Evolutionary conservation across 2,797 vertebrate species (phyloP).

Genomic region (Galagoides demidoff): DNA sequence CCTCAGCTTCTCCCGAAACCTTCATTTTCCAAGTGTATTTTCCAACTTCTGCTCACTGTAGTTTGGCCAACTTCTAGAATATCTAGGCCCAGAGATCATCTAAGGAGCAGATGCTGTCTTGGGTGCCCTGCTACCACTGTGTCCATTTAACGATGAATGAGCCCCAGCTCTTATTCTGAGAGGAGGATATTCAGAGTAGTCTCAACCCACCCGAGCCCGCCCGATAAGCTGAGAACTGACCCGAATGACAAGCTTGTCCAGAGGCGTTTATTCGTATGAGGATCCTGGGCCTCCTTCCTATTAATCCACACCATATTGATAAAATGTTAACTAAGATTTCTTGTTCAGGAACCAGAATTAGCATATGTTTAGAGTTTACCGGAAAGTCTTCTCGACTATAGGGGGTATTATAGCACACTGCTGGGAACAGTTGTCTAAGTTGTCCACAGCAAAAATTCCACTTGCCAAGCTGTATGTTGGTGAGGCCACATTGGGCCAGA

Average conservation of each 20-base stretch:
- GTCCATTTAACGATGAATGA: background rate
- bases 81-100: background rate
- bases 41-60: background rate
- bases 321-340: background rate
- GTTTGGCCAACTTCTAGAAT: background rate
- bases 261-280: background rate
- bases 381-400: background rate
- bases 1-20: background rate
- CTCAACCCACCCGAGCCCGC: background rate
- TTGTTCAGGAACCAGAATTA: conserved; percentile 11
- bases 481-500: background rate
- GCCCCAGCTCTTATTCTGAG: background rate
- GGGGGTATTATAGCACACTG: background rate
- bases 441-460: background rate
- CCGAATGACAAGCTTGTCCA: background rate
- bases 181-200: background rate
- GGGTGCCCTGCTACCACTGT: background rate
- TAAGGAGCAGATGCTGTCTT: background rate
- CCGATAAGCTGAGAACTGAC: background rate
- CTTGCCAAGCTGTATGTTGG: background rate
- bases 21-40: background rate
- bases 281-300: background rate
- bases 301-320: background rate
- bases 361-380: background rate
- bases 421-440: background rate